phyloP scores from a whole-genome alignment of 2,113 vertebrate species.

The Strix aluco region DNA sequence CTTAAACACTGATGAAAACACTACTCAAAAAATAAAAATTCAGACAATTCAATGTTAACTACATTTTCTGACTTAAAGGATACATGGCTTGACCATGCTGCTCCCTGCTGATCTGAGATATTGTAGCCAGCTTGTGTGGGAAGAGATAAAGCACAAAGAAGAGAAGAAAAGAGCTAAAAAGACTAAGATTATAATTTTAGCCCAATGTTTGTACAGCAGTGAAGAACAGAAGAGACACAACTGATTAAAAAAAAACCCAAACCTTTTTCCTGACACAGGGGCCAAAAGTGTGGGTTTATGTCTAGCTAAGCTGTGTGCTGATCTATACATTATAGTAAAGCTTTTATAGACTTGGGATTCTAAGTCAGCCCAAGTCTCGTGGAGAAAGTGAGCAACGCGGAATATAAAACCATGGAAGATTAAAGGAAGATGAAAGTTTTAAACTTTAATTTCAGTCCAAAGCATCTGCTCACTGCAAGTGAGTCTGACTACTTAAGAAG shows the following conservation, averaged over 20 bases:
- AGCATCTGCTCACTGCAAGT: constrained; percentile 9
- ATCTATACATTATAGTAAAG: neutral
- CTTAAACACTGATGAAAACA: neutral
- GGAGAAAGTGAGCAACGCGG: neutral
- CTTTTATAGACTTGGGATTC: neutral
- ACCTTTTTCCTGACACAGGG: neutral
- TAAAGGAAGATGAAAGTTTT: constrained; percentile 16
- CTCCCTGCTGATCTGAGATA: neutral
- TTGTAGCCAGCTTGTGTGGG: neutral
- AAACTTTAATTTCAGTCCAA: constrained; percentile 8
- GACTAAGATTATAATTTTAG: neutral
- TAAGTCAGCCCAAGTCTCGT: neutral
- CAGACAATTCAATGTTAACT: neutral
- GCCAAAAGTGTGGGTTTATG: neutral
- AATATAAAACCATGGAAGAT: constrained; percentile 10
- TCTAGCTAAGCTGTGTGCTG: neutral
- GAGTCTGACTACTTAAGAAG: neutral
- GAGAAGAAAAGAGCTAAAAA: neutral
- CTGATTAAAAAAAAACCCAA: neutral
- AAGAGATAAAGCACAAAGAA: neutral
- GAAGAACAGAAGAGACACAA: neutral
- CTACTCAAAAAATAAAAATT: neutral
- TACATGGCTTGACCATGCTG: neutral
- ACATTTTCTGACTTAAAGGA: neutral
- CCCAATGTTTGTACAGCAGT: neutral